phyloP scores from a whole-genome alignment of 2,113 vertebrate species.

The Corythaixoides concolor region DNA sequence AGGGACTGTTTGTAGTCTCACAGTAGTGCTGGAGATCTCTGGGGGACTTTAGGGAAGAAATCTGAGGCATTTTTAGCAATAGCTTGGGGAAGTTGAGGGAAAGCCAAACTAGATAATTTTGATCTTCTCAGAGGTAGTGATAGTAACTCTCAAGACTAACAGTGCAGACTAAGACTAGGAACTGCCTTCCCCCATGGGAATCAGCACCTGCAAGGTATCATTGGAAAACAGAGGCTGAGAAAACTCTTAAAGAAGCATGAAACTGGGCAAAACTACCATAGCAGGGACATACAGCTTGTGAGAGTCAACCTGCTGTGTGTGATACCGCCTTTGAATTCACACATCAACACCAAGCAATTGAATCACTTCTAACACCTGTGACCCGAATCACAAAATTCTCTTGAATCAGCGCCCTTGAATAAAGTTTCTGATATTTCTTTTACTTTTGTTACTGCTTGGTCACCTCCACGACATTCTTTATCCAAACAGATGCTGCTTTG shows the following conservation, averaged over 20 bases:
- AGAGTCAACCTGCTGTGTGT: background rate
- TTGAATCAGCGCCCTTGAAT: background rate
- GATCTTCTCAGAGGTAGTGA: background rate
- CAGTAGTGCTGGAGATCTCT: accelerated
- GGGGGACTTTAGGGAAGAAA: background rate
- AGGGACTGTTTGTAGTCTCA: background rate
- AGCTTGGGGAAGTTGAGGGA: background rate
- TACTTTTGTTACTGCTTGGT: background rate
- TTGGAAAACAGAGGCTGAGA: background rate
- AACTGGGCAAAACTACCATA: background rate
- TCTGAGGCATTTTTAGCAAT: background rate
- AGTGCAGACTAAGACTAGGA: background rate
- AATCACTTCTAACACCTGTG: background rate
- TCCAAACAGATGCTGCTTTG: background rate
- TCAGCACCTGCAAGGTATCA: background rate
- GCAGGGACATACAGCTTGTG: background rate
- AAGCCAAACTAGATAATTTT: background rate
- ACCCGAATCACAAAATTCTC: background rate
- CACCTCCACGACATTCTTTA: background rate
- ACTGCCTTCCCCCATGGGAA: accelerated
- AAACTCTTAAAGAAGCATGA: background rate
- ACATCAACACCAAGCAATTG: accelerated
- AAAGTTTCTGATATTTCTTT: background rate
- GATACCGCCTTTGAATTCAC: background rate
- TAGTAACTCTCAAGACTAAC: background rate